Base-by-base conservation (phyloP, 2,113 vertebrate species). In the Vidua macroura region DNA sequence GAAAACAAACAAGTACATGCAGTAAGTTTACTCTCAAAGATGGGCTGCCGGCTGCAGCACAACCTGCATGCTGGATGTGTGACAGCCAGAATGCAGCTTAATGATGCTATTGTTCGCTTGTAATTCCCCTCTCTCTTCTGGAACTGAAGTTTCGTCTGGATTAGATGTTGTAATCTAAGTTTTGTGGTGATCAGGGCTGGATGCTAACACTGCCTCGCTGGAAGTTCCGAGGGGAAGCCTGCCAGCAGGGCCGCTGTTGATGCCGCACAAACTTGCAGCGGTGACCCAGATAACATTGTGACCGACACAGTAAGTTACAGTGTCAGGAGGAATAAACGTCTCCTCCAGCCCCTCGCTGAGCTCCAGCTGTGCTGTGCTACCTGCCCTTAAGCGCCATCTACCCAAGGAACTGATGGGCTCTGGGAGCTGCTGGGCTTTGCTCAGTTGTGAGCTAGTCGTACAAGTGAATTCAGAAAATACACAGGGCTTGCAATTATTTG, bases 251-350 rank as follows among this genome's bases (percentile, higher is more conserved):
- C 90, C 44, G 86, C 66, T 75, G 56, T 86, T 81, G 88, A 58
- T 90, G 80, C 76, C 1, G 2, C 60, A 16, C 37, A 68, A 93
- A 94, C 93, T 94, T 88, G 86, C 33, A 88, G 88, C 11, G 0
- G 66, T 94, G 95, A 96, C 95, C 95, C 93, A 97, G 95, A 96
- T 95, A 94, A 90, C 93, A 33, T 62, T 81, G 90, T 96, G 94
- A 96, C 68, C 93, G 95, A 94, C 94, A 96, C 73, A 94, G 93
- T 94, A 95, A 93, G 90, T 90, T 94, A 84, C 62, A 76, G 92
- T 95, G 94, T 96, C 94, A 95, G 93, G 95, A 93, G 77, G 48
- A 95, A 97, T 96, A 94, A 96, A 95, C n/a, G 94, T 96, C 94
- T 94, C 74, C 69, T 75, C 31, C 81, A 75, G 91, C 81, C 86